Conservation (phyloP, 2,797 vertebrate genomes). For the Cossypha heuglini region DNA sequence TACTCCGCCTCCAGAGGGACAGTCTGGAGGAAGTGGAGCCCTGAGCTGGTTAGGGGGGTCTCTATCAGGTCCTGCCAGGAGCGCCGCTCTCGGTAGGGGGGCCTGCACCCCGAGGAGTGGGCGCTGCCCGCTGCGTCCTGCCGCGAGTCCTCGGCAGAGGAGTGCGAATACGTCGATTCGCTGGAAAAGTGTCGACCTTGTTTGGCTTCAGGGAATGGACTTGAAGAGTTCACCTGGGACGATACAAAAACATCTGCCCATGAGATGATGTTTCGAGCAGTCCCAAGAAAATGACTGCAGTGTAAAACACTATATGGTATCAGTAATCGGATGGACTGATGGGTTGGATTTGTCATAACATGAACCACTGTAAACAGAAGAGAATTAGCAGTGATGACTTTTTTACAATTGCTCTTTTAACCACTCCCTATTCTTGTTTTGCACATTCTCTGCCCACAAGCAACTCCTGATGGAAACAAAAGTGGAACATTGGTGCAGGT, state of each 20-base stretch:
- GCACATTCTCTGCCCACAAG: conserved; percentile 29
- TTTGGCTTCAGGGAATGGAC: conserved; percentile 87
- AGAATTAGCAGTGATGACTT: not conserved
- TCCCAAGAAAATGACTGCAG: not conserved
- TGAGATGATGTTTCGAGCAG: not conserved
- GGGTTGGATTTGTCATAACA: not conserved
- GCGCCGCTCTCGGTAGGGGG: conserved; percentile 82
- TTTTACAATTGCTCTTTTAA: not conserved
- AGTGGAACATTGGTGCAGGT: not conserved
- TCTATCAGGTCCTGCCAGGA: conserved; percentile 92
- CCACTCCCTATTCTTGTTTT: conserved; percentile 53
- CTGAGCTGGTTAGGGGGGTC: conserved; percentile 87
- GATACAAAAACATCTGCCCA: not conserved
- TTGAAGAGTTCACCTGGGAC: conserved; percentile 86
- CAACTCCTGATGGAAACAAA: not conserved
- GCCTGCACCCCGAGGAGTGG: conserved; percentile 83
- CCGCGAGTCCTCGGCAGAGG: conserved; percentile 83
- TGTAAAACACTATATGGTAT: not conserved
- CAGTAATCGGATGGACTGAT: not conserved
- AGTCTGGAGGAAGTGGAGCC: conserved; percentile 89
- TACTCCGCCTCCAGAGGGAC: conserved; percentile 78
- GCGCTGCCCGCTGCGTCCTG: conserved; percentile 79
- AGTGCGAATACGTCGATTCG: conserved; percentile 88
- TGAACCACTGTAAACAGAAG: not conserved
- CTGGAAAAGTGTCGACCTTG: conserved; percentile 86